Base-by-base conservation (phyloP, 1,140 invertebrate species). In the Aphidius ervi region DNA sequence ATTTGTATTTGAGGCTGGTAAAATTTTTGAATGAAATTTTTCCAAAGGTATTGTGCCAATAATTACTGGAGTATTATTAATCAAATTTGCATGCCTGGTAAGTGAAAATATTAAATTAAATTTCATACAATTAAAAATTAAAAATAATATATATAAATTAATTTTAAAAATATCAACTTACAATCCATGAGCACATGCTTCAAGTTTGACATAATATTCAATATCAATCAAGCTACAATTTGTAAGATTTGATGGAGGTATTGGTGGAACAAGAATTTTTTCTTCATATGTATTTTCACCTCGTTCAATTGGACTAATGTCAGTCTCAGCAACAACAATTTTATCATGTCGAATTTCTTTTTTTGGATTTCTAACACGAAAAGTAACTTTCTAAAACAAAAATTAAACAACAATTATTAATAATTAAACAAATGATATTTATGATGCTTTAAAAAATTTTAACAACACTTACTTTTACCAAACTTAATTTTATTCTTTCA, bases 151-250 rank as follows among this genome's bases (percentile, higher is more conserved):
- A n/a, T 1, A 48, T 48, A 6, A 48, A 16, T 16, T 2, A n/a
- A n/a, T 31, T 3, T 31, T 66, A 68, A 50, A 45, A 58, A 41
- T 56, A 58, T 50, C 20, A 9, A 47, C 50, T 54, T 46, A 80
- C 75, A 70, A 75, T 61, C 70, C 71, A 5, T 63, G 56, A 46
- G 76, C 66, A 48, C 69, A 74, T 6, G 76, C 77, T 65, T 74
- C 68, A 10, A 89, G 82, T 70, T 85, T 81, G 42, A 90, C 73
- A 45, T 82, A 74, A 72, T 88, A 88, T 53, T 84, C 77, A 39
- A 89, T 67, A 64, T 86, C 81, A 58, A 90, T 90, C 56, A 86
- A 83, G 3, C 80, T 77, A 67, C 88, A 89, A 63, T 83, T 79
- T 4, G 80, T 70, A 4, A 90, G 69, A 74, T 88, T 88, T 9